These are phyloP conservation scores for Cheilosia grossa DNA, from an alignment of 2,888 invertebrate genomes.

Conservation along the genomic window DNA sequence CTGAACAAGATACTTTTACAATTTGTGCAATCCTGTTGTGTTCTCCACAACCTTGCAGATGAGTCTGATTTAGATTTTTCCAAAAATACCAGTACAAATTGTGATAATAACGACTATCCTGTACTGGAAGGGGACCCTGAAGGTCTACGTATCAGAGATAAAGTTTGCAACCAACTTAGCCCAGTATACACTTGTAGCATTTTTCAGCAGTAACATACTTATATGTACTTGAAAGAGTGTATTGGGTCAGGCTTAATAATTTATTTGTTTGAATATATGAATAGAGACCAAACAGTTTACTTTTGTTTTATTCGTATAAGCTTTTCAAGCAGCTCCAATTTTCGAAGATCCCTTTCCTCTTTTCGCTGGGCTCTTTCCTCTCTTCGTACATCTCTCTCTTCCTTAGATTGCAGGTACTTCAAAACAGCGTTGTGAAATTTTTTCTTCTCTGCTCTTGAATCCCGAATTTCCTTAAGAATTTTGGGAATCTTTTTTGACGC, in stretches of 20 bases:
- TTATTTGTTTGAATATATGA: neutral
- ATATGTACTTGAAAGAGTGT: neutral
- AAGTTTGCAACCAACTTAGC: conserved; percentile 4
- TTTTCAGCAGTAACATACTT: neutral
- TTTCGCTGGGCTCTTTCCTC: conserved; percentile 8
- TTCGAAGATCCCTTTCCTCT: conserved; percentile 4
- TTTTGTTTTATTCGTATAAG: neutral
- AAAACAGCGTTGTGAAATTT: neutral
- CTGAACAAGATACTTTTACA: conserved; percentile 18
- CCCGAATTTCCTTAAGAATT: conserved; percentile 9
- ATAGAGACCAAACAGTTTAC: neutral
- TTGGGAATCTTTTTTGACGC: neutral
- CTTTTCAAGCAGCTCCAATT: conserved; percentile 4
- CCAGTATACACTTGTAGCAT: neutral
- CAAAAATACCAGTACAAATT: neutral
- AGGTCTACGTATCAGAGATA: neutral
- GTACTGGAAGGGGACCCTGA: neutral
- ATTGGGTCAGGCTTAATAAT: neutral
- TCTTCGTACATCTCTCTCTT: neutral
- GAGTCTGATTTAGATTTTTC: conserved; percentile 8
- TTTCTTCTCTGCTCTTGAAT: conserved; percentile 1
- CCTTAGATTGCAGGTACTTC: conserved; percentile 1
- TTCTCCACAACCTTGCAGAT: conserved; percentile 45
- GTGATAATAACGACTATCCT: neutral
- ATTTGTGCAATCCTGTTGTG: conserved; percentile 34